phyloP scores from a whole-genome alignment of 2,888 invertebrate genomes.

The Cheilosia vernalis region DNA sequence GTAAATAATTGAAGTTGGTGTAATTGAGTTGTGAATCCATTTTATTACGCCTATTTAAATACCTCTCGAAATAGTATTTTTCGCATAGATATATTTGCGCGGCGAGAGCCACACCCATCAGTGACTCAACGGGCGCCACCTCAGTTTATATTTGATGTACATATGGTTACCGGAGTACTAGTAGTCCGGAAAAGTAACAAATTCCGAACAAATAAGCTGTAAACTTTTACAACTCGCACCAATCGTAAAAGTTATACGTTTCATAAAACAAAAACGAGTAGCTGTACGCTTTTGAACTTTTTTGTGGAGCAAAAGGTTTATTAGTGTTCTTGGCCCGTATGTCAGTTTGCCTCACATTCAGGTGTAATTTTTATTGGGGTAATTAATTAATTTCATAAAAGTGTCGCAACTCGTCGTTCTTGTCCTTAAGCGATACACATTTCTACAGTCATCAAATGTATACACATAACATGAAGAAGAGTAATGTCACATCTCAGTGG shows the following conservation, averaged over 20 bases:
- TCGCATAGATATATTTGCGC: constrained; percentile 6
- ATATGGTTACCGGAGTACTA: constrained; percentile 12
- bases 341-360: constrained; percentile 11
- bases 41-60: constrained; percentile 45
- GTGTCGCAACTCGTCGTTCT: constrained; percentile 15
- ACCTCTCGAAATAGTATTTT: constrained; percentile 20
- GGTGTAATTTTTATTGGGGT: constrained; percentile 49
- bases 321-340: background rate
- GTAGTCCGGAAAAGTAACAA: constrained; percentile 31
- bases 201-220: constrained; percentile 49
- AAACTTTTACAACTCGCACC: constrained; percentile 47
- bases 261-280: constrained; percentile 41
- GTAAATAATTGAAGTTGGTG: constrained; percentile 53
- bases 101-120: constrained; percentile 15
- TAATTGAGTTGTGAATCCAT: constrained; percentile 51
- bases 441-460: background rate
- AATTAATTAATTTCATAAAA: constrained; percentile 40
- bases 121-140: background rate
- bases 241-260: constrained; percentile 50
- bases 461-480: background rate
- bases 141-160: background rate
- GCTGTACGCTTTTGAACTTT: constrained; percentile 16
- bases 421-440: background rate
- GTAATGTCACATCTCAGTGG: constrained; percentile 17
- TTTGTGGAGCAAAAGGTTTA: constrained; percentile 16